A percentile compares a stretch with the other conserved stretches of the same genome.
Conservation (phyloP, 1,140 invertebrate genomes). For the Zaprionus africanus region DNA sequence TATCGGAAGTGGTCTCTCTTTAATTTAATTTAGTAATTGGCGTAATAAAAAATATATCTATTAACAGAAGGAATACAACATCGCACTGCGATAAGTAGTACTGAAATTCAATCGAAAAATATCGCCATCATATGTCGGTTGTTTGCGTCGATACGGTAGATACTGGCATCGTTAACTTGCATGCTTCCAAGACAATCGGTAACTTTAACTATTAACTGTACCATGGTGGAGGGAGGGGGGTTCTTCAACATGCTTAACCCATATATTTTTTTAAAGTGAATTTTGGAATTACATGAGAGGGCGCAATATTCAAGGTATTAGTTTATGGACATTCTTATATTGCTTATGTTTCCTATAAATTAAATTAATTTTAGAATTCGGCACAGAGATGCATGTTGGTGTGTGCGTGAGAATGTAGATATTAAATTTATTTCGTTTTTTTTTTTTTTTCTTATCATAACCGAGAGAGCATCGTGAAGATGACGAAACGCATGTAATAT, state of each 20-base stretch:
- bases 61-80: slow-evolving; percentile 51
- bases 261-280: slow-evolving; percentile 21
- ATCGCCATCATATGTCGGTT: slow-evolving; percentile 14
- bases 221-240: not conserved
- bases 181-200: slow-evolving; percentile 34
- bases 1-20: slow-evolving; percentile 24
- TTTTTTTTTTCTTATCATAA: not conserved
- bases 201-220: slow-evolving; percentile 29
- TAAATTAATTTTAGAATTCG: slow-evolving; percentile 64
- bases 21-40: slow-evolving; percentile 38
- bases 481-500: slow-evolving; percentile 16
- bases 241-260: slow-evolving; percentile 42
- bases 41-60: slow-evolving; percentile 57
- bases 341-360: slow-evolving; percentile 73
- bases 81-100: slow-evolving; percentile 49
- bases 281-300: slow-evolving; percentile 42
- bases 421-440: not conserved
- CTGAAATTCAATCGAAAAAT: slow-evolving; percentile 52
- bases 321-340: slow-evolving; percentile 43
- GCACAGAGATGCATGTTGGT: slow-evolving; percentile 32
- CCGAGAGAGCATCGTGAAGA: slow-evolving; percentile 7
- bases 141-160: slow-evolving; percentile 8
- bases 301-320: slow-evolving; percentile 40
- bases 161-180: slow-evolving; percentile 30
- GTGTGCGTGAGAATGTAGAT: slow-evolving; percentile 23